A percentile compares a stretch with the other conserved stretches of the same genome.
phyloP scores from a whole-genome alignment of 2,113 vertebrate species.

The Sander lucioperca region DNA sequence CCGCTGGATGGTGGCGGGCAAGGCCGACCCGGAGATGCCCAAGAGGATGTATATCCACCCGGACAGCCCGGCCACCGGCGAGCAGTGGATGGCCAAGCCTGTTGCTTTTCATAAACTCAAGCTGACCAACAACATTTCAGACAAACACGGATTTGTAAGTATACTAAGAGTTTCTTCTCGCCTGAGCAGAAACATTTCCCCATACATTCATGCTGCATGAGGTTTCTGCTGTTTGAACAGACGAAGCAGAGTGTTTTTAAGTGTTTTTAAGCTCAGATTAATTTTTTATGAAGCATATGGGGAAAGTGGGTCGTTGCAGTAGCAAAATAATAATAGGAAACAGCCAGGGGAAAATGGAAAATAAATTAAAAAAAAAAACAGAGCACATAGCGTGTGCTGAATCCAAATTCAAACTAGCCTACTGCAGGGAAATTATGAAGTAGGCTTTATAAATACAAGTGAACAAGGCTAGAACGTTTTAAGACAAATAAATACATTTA shows the following conservation, averaged over 20 bases:
- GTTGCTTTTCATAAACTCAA: conserved; percentile 99
- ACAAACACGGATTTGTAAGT: conserved; percentile 99
- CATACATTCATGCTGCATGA: not conserved
- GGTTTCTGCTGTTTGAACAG: not conserved
- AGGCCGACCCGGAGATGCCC: conserved; percentile 99
- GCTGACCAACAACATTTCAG: conserved; percentile 99
- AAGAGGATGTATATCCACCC: conserved; percentile 99
- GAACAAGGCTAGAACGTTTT: not conserved
- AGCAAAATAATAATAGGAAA: not conserved
- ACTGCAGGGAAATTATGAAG: not conserved
- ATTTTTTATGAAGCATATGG: conserved; percentile 19
- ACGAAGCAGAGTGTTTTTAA: not conserved
- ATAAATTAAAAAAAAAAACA: not conserved
- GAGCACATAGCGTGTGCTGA: not conserved
- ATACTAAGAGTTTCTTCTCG: conserved; percentile 1
- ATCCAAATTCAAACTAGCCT: not conserved
- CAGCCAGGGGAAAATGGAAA: not conserved
- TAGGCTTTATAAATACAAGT: not conserved
- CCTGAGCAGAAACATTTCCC: not conserved
- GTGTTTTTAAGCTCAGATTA: conserved; percentile 19
- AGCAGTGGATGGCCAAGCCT: conserved; percentile 99
- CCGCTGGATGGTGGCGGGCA: conserved; percentile 99
- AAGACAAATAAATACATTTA: not conserved
- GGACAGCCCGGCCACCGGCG: conserved; percentile 96
- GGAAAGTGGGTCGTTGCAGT: not conserved